Evolutionary conservation across 2,888 invertebrate genomes (phyloP).

Genomic region (Cantharis rustica): DNA sequence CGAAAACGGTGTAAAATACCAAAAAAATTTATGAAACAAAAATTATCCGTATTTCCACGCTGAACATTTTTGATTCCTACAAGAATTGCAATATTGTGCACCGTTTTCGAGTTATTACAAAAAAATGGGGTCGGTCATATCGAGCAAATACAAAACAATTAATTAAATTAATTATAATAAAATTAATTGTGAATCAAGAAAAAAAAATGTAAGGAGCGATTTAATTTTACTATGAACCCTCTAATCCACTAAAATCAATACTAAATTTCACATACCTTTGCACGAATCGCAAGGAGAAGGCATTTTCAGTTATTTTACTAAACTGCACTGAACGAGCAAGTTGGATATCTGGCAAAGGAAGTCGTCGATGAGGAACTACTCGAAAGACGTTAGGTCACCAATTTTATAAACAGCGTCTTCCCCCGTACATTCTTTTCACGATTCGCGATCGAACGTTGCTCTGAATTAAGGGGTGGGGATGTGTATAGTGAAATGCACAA

Average conservation of each 20-base stretch:
- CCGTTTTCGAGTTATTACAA: too few relatives aligned
- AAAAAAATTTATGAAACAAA: too few relatives aligned
- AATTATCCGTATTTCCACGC: too few relatives aligned
- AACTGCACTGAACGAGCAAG: background rate
- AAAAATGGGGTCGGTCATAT: too few relatives aligned
- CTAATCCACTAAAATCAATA: background rate
- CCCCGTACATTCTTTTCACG: constrained; percentile 33
- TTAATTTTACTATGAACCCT: background rate
- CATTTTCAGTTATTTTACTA: constrained; percentile 49
- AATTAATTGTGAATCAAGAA: too few relatives aligned
- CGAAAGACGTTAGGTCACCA: constrained; percentile 16
- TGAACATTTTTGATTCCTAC: too few relatives aligned
- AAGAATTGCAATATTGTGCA: too few relatives aligned
- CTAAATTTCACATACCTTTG: constrained; percentile 57
- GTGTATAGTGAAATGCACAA: constrained; percentile 51
- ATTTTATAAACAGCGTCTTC: constrained; percentile 41
- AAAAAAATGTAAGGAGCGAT: too few relatives aligned
- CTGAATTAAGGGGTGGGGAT: constrained; percentile 57
- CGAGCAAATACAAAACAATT: too few relatives aligned
- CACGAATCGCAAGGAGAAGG: constrained; percentile 63
- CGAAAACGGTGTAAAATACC: too few relatives aligned
- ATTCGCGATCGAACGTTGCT: constrained; percentile 55
- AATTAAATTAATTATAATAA: too few relatives aligned
- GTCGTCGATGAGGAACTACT: constrained; percentile 6
- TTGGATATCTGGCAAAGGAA: background rate